Percentiles rank a stretch among this genome's conserved stretches.
These are phyloP conservation scores for Battus philenor DNA, from an alignment of 1,140 invertebrate species.

Conservation along the genomic window DNA sequence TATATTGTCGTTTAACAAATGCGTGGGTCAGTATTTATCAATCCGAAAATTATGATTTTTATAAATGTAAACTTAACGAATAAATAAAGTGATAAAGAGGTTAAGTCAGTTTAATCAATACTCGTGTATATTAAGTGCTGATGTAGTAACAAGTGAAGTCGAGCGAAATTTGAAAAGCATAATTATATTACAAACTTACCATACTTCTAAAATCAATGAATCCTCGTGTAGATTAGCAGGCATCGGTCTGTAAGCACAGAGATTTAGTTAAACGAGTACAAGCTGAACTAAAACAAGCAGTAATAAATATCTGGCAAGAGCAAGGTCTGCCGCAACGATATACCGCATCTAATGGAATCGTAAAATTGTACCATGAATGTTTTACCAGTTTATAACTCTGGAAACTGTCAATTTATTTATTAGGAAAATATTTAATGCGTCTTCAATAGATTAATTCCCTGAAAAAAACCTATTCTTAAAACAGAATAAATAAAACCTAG, in stretches of 20 bases:
- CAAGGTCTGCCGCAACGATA: constrained; percentile 17
- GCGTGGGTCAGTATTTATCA: no score
- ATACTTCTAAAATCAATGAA: constrained; percentile 83
- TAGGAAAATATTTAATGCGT: no score
- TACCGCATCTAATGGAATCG: constrained; percentile 16
- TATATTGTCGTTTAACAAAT: no score
- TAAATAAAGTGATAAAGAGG: no score
- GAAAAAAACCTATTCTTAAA: no score
- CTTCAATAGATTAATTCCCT: no score
- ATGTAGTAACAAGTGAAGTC: no score
- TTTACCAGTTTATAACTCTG: constrained; percentile 14
- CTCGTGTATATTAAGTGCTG: constrained; percentile 17
- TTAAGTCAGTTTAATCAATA: not conserved
- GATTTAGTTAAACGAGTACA: constrained; percentile 18
- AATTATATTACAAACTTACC: constrained; percentile 67
- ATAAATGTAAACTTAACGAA: no score
- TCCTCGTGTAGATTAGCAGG: constrained; percentile 79
- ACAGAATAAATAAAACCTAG: no score
- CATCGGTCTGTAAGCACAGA: constrained; percentile 78
- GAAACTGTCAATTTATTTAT: no score
- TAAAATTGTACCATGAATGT: constrained; percentile 16
- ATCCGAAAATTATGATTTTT: no score
- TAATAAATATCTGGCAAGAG: constrained; percentile 19
- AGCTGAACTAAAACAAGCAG: not conserved
- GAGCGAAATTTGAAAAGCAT: constrained; percentile 2